These are phyloP conservation scores for Amphipyra berbera DNA, from an alignment of 2,888 invertebrate genomes.

Conservation along the genomic window DNA sequence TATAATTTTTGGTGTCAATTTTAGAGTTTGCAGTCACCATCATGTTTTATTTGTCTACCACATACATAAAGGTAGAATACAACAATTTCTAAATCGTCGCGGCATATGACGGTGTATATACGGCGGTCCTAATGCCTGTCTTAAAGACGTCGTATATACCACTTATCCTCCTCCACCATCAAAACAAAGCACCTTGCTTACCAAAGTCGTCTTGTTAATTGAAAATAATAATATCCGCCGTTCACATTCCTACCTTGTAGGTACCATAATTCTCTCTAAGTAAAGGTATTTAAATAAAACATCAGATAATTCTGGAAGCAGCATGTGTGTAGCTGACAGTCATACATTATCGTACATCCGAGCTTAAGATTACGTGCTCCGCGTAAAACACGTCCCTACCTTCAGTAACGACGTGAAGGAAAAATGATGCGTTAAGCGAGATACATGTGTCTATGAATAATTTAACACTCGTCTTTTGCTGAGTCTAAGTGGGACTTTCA, in stretches of 20 bases:
- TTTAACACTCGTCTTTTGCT: conserved; percentile 59
- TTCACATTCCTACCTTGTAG: conserved; percentile 35
- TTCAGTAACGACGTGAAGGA: conserved; percentile 51
- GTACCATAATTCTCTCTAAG: conserved; percentile 49
- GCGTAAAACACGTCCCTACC: conserved; percentile 46
- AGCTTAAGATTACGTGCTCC: conserved; percentile 56
- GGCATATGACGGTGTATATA: neutral
- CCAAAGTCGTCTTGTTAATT: conserved; percentile 45
- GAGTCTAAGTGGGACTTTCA: conserved; percentile 37
- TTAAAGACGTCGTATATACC: neutral
- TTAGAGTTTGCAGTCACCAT: neutral
- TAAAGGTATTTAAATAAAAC: conserved; percentile 63
- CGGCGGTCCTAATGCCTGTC: conserved; percentile 20
- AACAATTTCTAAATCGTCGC: conserved; percentile 18
- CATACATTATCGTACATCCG: conserved; percentile 56
- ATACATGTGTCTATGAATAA: conserved; percentile 67
- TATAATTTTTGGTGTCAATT: neutral
- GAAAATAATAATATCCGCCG: conserved; percentile 51
- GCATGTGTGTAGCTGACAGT: conserved; percentile 39
- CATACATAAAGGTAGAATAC: conserved; percentile 1
- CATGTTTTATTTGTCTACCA: neutral
- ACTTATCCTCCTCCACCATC: conserved; percentile 31
- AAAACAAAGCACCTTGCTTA: conserved; percentile 29
- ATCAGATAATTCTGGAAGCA: conserved; percentile 46
- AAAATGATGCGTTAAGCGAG: conserved; percentile 68